Evolutionary conservation across 2,888 invertebrate species (phyloP), one percentile per base, ranked within the genome.

Genomic region (Theretra japonica): DNA sequence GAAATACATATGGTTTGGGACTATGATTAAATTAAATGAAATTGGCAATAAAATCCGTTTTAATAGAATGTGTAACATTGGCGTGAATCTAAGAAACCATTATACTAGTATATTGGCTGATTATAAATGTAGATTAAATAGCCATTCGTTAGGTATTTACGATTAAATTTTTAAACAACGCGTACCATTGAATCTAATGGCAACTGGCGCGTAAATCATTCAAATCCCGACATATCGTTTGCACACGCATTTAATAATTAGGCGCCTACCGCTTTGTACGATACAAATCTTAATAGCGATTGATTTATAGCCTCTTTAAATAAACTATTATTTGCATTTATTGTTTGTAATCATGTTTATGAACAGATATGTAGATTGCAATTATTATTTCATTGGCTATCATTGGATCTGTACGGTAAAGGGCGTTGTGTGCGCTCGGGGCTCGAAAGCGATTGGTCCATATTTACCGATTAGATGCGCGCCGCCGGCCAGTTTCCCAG

Each of bases 401-500:
- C 41, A 69, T 69, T 75, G 74, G 65, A 70, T 75, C 69, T 75
- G 74, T 69, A 23, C 48, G 50, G 68, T 77, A 77, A 76, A 80
- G 77, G 80, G 81, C 76, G 77, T 56, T 25, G 75, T 74, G 72
- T 69, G 78, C 77, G 80, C 80, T 77, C 71, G 73, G 69, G 80
- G 82, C 77, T 79, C 82, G 84, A 83, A 86, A 87, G 87, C 84
- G 84, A 87, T 90, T 86, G 88, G 85, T 83, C 83, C 83, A 86
- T 88, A 86, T 87, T 90, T 90, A 88, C 87, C 86, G 88, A 90
- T 90, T 90, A 88, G 88, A 88, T 89, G 90, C 86, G 90, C 86
- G 87, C 88, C 81, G 72, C 81, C 83, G 85, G 86, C 83, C 58
- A 70, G 48, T 73, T 71, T 73, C 73, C 58, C 70, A 56, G 70